phyloP scores from a whole-genome alignment of 2,113 vertebrate genomes.

The Micronycteris hirsuta region DNA sequence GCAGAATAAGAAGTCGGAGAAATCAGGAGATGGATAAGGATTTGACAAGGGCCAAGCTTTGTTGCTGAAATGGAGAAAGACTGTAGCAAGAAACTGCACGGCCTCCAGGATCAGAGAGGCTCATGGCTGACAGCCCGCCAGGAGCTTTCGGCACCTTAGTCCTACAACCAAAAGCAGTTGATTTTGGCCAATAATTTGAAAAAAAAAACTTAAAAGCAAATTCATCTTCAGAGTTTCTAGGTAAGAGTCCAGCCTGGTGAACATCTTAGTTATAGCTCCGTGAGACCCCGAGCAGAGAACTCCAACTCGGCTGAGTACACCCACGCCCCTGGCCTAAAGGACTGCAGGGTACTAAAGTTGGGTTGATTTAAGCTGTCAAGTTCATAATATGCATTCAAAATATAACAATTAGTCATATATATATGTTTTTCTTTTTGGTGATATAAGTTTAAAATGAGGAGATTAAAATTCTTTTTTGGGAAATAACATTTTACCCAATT shows the following conservation, averaged over 20 bases:
- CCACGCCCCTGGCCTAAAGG: background rate
- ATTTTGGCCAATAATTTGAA: background rate
- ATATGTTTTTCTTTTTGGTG: background rate
- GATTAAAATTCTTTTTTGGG: background rate
- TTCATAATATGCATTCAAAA: background rate
- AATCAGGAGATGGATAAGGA: background rate
- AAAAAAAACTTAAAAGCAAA: background rate
- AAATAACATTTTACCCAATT: background rate
- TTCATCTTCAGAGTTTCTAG: background rate
- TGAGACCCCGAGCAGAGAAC: background rate
- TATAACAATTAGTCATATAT: background rate
- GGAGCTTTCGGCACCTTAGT: background rate
- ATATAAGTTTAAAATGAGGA: background rate
- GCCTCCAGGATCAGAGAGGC: background rate
- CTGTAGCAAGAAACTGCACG: background rate
- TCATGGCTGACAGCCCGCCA: background rate
- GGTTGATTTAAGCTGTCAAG: background rate
- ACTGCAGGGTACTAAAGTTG: background rate
- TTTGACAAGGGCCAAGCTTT: background rate
- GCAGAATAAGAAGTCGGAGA: background rate
- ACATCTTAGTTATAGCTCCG: background rate
- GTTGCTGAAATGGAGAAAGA: background rate
- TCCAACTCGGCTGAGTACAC: no score
- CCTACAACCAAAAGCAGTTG: background rate
- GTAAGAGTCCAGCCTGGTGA: background rate